Base-by-base conservation (phyloP, 2,888 invertebrate species). In the Tinea trinotella region DNA sequence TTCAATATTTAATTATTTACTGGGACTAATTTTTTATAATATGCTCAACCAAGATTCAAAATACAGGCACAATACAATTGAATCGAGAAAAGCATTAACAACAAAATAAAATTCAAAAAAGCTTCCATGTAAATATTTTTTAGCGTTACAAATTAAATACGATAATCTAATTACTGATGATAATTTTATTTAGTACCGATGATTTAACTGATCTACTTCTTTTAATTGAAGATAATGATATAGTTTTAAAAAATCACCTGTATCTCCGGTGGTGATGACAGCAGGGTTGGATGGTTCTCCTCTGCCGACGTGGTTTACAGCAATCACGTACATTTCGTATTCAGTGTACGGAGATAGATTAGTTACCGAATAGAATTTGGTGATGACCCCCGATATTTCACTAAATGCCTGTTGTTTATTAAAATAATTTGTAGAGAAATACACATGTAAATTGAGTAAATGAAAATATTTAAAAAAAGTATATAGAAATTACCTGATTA, bases 311-410 rank as follows among this genome's bases (percentile, higher is more conserved):
- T 92, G 93, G 88, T 98, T 99, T 54, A 96, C 96, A 18, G 97
- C 98, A 63, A 96, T 93, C 61, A 99, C 96, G 75, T 93, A 94
- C 89, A 99, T 95, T 80, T 98, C 97, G 82, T 99, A 99, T 75
- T 95, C 95, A 3, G 97, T 97, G 82, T 96, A 97, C 0, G 98
- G 97, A 59, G 95, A 95, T 57, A 98, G 88, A 62, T 92, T 93
- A 55, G 95, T 91, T 54, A 98, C 94, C 36, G 94, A 93, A 81
- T 97, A 96, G 82, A 95, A 96, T 89, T 94, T 94, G 48, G 96
- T 94, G 67, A 95, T 95, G 66, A 97, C 95, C 56, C 97, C 96
- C 57, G 94, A 94, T 68, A 97, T 96, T 80, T 97, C 97, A 66
- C 94, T 93, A 86, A 92, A 97, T 48, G 96, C 95, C 88, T 95